Evolutionary conservation across 2,888 invertebrate genomes (phyloP).

Genomic region (Archips xylosteana): DNA sequence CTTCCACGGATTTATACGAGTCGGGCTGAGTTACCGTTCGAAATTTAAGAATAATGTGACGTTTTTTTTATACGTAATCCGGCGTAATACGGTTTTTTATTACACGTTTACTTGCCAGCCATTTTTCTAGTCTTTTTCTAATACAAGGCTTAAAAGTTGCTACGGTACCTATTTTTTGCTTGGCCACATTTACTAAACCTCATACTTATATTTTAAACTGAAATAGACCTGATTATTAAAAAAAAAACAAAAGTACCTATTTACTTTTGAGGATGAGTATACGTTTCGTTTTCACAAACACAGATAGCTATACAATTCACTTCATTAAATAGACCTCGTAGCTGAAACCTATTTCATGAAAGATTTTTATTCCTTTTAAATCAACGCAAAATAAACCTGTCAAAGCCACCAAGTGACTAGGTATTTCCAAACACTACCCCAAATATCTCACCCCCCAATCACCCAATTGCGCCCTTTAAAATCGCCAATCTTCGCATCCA

Average conservation of each 20-base stretch:
- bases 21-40: conserved; percentile 51
- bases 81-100: conserved; percentile 23
- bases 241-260: too few species aligned
- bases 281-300: too few species aligned
- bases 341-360: too few species aligned
- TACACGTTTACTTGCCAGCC: conserved; percentile 11
- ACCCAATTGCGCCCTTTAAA: conserved; percentile 19
- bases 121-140: neutral
- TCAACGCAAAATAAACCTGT: neutral
- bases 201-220: too few species aligned
- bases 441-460: conserved; percentile 1
- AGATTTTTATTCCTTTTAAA: too few species aligned
- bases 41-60: conserved; percentile 46
- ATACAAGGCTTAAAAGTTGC: neutral
- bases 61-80: conserved; percentile 37
- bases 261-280: too few species aligned
- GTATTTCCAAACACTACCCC: conserved; percentile 1
- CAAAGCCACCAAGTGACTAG: neutral
- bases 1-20: conserved; percentile 64
- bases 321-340: too few species aligned
- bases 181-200: too few species aligned
- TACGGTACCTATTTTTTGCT: too few species aligned
- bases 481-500: conserved; percentile 53
- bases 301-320: too few species aligned
- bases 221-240: too few species aligned